These are phyloP conservation scores for Epinotia bilunana DNA, from an alignment of 2,888 invertebrate species.

Conservation along the genomic window DNA sequence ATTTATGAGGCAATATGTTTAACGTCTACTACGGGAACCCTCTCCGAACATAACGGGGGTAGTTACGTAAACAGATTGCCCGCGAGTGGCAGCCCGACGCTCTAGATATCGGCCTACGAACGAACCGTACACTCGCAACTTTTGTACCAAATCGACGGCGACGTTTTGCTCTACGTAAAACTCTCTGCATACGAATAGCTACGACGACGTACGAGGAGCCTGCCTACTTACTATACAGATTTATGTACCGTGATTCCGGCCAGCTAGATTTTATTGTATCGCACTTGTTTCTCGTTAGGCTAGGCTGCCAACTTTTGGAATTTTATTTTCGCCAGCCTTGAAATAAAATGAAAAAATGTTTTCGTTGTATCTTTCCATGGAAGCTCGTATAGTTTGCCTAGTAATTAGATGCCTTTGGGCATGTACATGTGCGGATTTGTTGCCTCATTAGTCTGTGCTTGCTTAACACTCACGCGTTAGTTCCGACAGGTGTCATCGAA, in stretches of 20 bases:
- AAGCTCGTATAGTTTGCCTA: neutral
- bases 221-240: slow-evolving; percentile 47
- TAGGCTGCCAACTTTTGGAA: slow-evolving; percentile 24
- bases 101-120: slow-evolving; percentile 75
- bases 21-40: slow-evolving; percentile 83
- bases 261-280: slow-evolving; percentile 41
- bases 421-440: neutral
- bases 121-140: slow-evolving; percentile 70
- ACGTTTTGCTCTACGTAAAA: slow-evolving; percentile 61
- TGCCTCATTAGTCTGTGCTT: neutral
- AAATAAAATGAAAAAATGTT: slow-evolving; percentile 2
- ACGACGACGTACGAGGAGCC: slow-evolving; percentile 52
- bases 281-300: slow-evolving; percentile 40
- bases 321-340: slow-evolving; percentile 19
- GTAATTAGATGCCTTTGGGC: neutral
- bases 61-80: slow-evolving; percentile 84
- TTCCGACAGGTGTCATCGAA: slow-evolving; percentile 25
- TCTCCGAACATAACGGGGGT: slow-evolving; percentile 82
- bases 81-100: slow-evolving; percentile 71
- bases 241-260: slow-evolving; percentile 41
- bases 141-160: slow-evolving; percentile 64
- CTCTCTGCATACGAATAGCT: slow-evolving; percentile 58
- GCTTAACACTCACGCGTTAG: slow-evolving; percentile 5
- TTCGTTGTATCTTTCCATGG: neutral
- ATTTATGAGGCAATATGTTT: slow-evolving; percentile 85